phyloP scores from a whole-genome alignment of 2,888 invertebrate genomes.

The Parochlus steinenii region DNA sequence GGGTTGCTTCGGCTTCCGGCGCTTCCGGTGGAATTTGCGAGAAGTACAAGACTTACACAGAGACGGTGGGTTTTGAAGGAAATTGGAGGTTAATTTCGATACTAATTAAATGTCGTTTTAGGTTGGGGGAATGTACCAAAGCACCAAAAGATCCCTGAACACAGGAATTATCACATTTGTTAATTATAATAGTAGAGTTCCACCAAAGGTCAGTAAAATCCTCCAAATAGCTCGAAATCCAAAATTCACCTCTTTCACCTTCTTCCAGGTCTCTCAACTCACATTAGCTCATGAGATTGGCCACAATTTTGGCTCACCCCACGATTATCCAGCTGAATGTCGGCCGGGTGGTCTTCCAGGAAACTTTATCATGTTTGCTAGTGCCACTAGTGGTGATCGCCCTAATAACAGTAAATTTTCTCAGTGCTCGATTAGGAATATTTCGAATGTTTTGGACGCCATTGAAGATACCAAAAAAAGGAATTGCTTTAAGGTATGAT shows the following conservation, averaged over 20 bases:
- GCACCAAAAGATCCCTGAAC: conserved; percentile 85
- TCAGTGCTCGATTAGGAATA: conserved; percentile 84
- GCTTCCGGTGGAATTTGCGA: conserved; percentile 99
- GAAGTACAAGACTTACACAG: conserved; percentile 91
- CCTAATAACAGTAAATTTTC: conserved; percentile 97
- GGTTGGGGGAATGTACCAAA: conserved; percentile 87
- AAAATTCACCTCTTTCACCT: no score
- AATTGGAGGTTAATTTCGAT: no score
- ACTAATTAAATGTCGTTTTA: no score
- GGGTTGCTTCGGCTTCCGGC: conserved; percentile 96
- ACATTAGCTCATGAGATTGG: conserved; percentile 98
- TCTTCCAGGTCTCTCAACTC: conserved; percentile 78
- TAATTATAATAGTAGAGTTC: conserved; percentile 93
- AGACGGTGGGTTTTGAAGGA: conserved; percentile 71
- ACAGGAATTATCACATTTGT: conserved; percentile 98
- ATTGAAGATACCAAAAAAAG: conserved; percentile 79
- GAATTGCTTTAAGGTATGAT: conserved; percentile 87
- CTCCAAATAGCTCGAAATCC: no score
- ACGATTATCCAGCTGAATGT: conserved; percentile 83
- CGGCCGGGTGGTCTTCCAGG: conserved; percentile 82
- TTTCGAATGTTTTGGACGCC: conserved; percentile 84
- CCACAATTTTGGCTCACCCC: conserved; percentile 97
- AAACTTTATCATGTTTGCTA: conserved; percentile 99
- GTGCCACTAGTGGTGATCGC: conserved; percentile 94
- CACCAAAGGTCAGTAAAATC: conserved; percentile 93